Conservation (phyloP, 2,113 vertebrate genomes). For the Thomomys bottae region DNA sequence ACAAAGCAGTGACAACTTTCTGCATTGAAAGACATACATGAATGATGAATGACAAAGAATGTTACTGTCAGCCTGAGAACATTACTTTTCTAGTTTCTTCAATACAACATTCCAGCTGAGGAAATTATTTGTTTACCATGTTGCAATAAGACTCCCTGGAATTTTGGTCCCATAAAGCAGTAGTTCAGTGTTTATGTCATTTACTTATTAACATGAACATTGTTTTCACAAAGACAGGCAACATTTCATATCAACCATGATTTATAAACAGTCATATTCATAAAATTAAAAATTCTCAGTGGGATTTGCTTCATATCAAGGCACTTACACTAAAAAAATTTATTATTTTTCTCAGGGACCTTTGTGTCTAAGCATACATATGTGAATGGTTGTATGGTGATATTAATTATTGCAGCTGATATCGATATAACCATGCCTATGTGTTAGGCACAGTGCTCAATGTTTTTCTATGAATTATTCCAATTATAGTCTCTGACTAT, state of each 20-base stretch:
- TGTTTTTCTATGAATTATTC: neutral
- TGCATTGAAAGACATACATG: neutral
- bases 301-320: conserved; percentile 28
- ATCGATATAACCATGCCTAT: neutral
- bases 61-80: neutral
- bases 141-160: neutral
- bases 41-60: neutral
- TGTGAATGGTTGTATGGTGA: neutral
- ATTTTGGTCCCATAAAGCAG: neutral
- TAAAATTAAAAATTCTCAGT: conserved; percentile 18
- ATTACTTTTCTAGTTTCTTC: conserved; percentile 20
- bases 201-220: neutral
- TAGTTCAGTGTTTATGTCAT: neutral
- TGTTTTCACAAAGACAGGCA: conserved; percentile 8
- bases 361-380: neutral
- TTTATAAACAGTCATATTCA: neutral
- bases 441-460: neutral
- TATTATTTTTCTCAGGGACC: conserved; percentile 26
- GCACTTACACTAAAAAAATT: neutral
- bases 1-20: neutral
- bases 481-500: conserved; percentile 8
- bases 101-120: neutral
- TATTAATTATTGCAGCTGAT: neutral
- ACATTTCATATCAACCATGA: neutral
- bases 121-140: conserved; percentile 35